phyloP scores from a whole-genome alignment of 2,113 vertebrate genomes.

The Tragelaphus strepsiceros region DNA sequence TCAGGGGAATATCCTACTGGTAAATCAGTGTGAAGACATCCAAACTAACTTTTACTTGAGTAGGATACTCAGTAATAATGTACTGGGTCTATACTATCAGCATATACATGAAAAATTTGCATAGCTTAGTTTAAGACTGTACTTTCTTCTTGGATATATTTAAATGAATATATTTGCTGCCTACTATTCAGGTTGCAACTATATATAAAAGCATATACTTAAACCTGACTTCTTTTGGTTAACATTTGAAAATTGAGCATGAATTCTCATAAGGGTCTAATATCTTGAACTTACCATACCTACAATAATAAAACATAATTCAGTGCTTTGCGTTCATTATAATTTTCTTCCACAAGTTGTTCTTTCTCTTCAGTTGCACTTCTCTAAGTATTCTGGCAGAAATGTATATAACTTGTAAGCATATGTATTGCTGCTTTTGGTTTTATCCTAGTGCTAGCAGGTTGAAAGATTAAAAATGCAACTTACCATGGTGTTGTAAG shows the following conservation, averaged over 20 bases:
- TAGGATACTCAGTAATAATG: neutral
- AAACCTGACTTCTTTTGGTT: neutral
- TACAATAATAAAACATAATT: neutral
- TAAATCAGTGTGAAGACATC: neutral
- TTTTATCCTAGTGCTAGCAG: neutral
- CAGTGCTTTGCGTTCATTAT: neutral
- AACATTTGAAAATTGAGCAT: neutral
- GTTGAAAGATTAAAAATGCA: neutral
- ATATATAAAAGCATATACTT: neutral
- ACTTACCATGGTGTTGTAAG: constrained; percentile 92
- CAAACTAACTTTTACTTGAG: neutral
- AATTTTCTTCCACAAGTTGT: neutral
- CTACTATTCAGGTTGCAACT: neutral
- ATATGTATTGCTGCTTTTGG: neutral
- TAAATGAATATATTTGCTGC: neutral
- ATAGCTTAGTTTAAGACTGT: neutral
- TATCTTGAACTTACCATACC: neutral
- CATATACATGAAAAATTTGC: neutral
- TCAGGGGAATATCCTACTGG: neutral
- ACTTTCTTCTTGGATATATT: neutral
- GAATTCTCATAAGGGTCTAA: neutral
- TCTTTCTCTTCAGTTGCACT: neutral
- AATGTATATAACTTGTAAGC: rapidly evolving
- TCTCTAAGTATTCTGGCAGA: neutral
- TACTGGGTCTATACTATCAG: neutral